Base-by-base conservation (phyloP, 2,113 vertebrate species). In the Ploceus nigricollis region DNA sequence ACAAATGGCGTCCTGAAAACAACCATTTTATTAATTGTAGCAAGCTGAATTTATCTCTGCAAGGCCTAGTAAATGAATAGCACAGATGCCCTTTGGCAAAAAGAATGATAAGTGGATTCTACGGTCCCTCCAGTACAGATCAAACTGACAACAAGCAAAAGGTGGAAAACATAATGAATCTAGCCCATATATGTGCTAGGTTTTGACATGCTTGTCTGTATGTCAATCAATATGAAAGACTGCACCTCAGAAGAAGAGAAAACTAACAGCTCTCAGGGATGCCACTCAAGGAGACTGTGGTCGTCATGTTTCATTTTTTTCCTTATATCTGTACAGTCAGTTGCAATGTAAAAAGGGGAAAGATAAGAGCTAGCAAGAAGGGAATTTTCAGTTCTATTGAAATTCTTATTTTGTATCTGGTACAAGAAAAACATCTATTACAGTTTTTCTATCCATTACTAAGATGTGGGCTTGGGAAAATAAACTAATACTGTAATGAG, bases 181-280 rank as follows among this genome's bases (percentile, higher is more conserved):
- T n/a, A 66, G 42, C 28, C 60, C n/a, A 37, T 1, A 15, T 68
- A 51, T 24, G 5, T 58, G 77, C 75, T 89, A 58, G 24, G 40
- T 80, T 94, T 93, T 93, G 81, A 77, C 5, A 2, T 80, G 44
- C 42, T 87, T 94, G 40, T 93, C 80, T 93, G 57, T 92, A 64
- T 31, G 22, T 86, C 64, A 81, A 57, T 82, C 68, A 80, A 35
- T 90, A 69, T 0, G 2, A 84, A 60, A 68, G 20, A 24, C 33
- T 84, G 50, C 19, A 76, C 18, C 69, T 92, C 83, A 71, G 65
- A 87, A 72, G 35, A 90, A 66, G 23, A 57, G 47, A 88, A 93
- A 90, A 33, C 30, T 35, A 84, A 68, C 64, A 87, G 58, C 30
- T 85, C 31, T 78, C 53, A 71, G n/a, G 18, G 54, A 47, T 87